Evolutionary conservation across 2,797 vertebrate genomes (phyloP).

Genomic region (Sparus aurata): DNA sequence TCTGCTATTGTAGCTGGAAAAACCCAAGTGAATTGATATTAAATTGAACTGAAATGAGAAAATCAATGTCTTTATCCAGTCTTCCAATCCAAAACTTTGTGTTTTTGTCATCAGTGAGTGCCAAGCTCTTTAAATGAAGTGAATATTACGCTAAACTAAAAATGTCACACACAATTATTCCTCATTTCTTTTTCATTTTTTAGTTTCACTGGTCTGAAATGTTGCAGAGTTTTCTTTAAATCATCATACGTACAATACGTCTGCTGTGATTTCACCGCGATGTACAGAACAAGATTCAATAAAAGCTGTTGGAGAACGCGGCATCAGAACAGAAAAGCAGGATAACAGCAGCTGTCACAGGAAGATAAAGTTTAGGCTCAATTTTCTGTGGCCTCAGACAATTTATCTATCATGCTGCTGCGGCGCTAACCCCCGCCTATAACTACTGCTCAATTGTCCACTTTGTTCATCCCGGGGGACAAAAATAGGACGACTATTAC

Average conservation of each 20-base stretch:
- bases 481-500: slow-evolving; percentile 2
- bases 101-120: too few species aligned
- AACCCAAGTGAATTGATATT: too few species aligned
- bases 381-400: slow-evolving; percentile 33
- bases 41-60: too few species aligned
- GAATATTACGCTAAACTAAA: too few species aligned
- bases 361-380: slow-evolving; percentile 30
- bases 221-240: not conserved
- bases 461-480: slow-evolving; percentile 31
- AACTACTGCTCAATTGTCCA: slow-evolving; percentile 36
- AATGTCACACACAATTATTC: too few species aligned
- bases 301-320: not conserved
- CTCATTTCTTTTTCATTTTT: too few species aligned
- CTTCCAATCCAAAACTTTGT: too few species aligned
- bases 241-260: too few species aligned
- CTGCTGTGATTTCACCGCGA: not conserved
- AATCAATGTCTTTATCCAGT: too few species aligned
- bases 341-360: slow-evolving; percentile 1
- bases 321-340: not conserved
- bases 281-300: not conserved
- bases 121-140: too few species aligned
- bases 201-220: not conserved
- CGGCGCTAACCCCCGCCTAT: not conserved
- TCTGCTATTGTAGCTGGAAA: too few species aligned
- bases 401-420: slow-evolving; percentile 18